Evolutionary conservation across 2,888 invertebrate genomes (phyloP).

Genomic region (Drosophila multiciliata): DNA sequence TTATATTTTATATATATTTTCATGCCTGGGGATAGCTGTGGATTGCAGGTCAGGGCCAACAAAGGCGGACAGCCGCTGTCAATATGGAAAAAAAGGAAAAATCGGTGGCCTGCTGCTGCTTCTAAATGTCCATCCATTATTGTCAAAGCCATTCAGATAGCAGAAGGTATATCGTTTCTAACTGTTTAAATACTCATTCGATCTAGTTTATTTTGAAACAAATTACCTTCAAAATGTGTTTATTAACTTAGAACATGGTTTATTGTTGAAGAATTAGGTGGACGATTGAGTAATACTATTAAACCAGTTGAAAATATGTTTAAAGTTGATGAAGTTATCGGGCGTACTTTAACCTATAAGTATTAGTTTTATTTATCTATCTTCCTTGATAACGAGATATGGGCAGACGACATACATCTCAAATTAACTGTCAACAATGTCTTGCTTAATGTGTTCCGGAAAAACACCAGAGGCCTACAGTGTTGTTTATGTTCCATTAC

Average conservation of each 20-base stretch:
- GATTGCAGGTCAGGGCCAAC: conserved; percentile 17
- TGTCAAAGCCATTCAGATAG: conserved; percentile 13
- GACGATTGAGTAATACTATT: not conserved
- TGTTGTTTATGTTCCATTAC: conserved; percentile 60
- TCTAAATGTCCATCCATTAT: conserved; percentile 23
- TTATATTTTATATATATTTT: conserved; percentile 7
- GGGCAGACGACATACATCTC: not conserved
- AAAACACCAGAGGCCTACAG: conserved; percentile 23
- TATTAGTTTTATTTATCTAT: not conserved
- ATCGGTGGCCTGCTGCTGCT: conserved; percentile 10
- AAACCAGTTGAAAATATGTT: not conserved
- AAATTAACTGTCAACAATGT: conserved; percentile 11
- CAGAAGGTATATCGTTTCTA: conserved; percentile 14
- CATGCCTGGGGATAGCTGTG: conserved; percentile 6
- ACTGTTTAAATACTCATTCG: conserved; percentile 1
- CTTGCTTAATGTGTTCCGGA: conserved; percentile 3
- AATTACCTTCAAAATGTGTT: not conserved
- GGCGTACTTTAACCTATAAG: not conserved
- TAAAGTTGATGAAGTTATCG: not conserved
- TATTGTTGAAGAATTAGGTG: not conserved
- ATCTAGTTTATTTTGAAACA: not conserved
- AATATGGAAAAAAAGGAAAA: conserved; percentile 12
- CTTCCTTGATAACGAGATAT: not conserved
- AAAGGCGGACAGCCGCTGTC: conserved; percentile 17
- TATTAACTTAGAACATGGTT: not conserved